phyloP scores from a whole-genome alignment of 2,888 invertebrate species.

The Colletes collaris region DNA sequence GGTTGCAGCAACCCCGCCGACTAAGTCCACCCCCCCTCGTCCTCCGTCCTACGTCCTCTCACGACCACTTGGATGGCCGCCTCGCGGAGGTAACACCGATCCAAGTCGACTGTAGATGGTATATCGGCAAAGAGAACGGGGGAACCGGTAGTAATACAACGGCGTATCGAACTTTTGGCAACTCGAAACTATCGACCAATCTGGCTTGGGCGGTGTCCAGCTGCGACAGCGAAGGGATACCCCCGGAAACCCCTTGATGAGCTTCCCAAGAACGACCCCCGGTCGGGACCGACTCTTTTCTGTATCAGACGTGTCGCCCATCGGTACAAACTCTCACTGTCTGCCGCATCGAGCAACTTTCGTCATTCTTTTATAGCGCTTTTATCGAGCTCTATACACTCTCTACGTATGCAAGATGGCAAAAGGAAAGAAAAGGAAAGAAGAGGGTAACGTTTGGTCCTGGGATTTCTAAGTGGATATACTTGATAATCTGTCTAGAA shows the following conservation, averaged over 20 bases:
- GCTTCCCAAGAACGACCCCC: conserved; percentile 50
- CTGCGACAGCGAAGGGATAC: conserved; percentile 38
- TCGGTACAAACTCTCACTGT: not conserved
- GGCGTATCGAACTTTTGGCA: conserved; percentile 73
- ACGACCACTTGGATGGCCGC: not conserved
- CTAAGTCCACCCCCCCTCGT: not conserved
- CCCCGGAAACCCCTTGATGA: conserved; percentile 55
- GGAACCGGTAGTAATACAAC: conserved; percentile 51
- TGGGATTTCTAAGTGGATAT: no score
- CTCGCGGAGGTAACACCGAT: conserved; percentile 4
- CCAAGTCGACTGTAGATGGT: conserved; percentile 18
- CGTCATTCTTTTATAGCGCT: not conserved
- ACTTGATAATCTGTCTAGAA: no score
- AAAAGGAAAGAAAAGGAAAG: no score
- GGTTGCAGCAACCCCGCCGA: conserved; percentile 2
- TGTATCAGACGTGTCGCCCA: conserved; percentile 41
- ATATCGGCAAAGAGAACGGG: conserved; percentile 11
- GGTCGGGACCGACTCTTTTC: conserved; percentile 27
- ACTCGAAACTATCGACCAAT: conserved; percentile 71
- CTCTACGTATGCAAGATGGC: no score
- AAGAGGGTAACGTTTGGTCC: no score
- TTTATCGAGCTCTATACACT: not conserved
- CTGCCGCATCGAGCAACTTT: conserved; percentile 5
- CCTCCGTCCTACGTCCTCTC: not conserved
- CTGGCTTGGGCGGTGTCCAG: conserved; percentile 63